A percentile compares a stretch with the other conserved stretches of the same genome.
Evolutionary conservation across 2,888 invertebrate species (phyloP).

Genomic region (Agrochola macilenta): DNA sequence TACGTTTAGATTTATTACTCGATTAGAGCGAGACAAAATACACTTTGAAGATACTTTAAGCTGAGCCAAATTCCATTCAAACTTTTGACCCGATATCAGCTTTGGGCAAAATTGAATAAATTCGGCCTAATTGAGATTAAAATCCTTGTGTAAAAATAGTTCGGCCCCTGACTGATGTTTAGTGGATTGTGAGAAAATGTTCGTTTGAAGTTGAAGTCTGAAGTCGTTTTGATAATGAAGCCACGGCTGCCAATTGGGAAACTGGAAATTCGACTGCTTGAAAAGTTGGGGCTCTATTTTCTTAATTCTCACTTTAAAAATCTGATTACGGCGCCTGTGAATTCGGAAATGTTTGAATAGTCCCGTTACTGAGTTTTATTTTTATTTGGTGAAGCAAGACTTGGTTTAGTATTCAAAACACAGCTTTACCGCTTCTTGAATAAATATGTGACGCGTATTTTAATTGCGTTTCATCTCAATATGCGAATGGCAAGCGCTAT

Average conservation of each 20-base stretch:
- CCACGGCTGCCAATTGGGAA: constrained; percentile 29
- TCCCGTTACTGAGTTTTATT: constrained; percentile 31
- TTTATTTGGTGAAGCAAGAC: constrained; percentile 29
- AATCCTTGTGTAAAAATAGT: constrained; percentile 53
- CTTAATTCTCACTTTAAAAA: constrained; percentile 51
- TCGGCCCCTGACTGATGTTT: constrained; percentile 36
- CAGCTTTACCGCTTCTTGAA: constrained; percentile 40
- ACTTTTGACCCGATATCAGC: constrained; percentile 49
- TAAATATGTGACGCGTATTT: constrained; percentile 45
- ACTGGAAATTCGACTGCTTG: constrained; percentile 39
- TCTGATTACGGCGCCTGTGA: constrained; percentile 36
- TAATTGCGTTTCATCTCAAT: constrained; percentile 18
- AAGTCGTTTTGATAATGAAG: constrained; percentile 57
- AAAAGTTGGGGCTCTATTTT: constrained; percentile 40
- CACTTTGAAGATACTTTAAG: constrained; percentile 38
- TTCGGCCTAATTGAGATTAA: constrained; percentile 46
- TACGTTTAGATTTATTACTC: constrained; percentile 48
- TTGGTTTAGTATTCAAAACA: constrained; percentile 36
- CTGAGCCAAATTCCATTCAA: constrained; percentile 37
- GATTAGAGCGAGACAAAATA: constrained; percentile 48
- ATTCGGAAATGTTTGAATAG: constrained; percentile 25
- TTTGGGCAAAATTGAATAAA: constrained; percentile 54
- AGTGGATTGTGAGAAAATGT: constrained; percentile 40
- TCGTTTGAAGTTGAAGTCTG: constrained; percentile 49
- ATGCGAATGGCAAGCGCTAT: constrained; percentile 3